Evolutionary conservation across 2,113 vertebrate genomes (phyloP), one percentile per base, ranked within the genome.

Genomic region (Felis chaus): DNA sequence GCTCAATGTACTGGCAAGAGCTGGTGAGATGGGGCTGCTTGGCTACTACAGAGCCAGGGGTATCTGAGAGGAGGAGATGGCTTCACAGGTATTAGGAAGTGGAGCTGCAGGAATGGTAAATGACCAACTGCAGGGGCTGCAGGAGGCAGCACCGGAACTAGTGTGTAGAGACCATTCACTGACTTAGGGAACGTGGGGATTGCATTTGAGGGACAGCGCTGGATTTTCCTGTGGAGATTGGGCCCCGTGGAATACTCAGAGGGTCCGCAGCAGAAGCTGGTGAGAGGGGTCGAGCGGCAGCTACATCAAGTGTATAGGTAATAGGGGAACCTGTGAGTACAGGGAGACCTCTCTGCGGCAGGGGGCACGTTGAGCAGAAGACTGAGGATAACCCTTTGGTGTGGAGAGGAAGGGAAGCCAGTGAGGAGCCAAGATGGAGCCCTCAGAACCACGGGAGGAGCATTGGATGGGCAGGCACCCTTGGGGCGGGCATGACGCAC

Each of bases 391-490:
- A n/a, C 12, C 21, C 0, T 11, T 13, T 0, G 19, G 12, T 39
- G 25, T 0, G 10, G 61, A 66, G 68, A 84, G 36, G 45, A 81
- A 31, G 19, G 55, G 14, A 41, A 55, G 82, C 1, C n/a, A 66
- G 8, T 2, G 5, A 0, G 1, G 21, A 33, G n/a, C 71, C 5
- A 10, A 41, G 69, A 8, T 3, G 31, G 78, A 29, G 13, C 31
- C 39, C 21, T 7, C 1, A 33, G 4, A 39, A 80, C 3, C 1
- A 14, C 10, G 15, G 12, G 48, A 19, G 19, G 19, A 13, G 25
- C 14, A 1, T 0, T 33, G 36, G 36, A 12, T 6, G 4, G 18
- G 11, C 0, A 4, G 33, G 12, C 7, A 8, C 27, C 19, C 45
- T 18, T 11, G 50, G 25, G 19, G 23, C 3, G 27, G 29, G 48